phyloP scores from a whole-genome alignment of 2,113 vertebrate species.

The Mola mola region DNA sequence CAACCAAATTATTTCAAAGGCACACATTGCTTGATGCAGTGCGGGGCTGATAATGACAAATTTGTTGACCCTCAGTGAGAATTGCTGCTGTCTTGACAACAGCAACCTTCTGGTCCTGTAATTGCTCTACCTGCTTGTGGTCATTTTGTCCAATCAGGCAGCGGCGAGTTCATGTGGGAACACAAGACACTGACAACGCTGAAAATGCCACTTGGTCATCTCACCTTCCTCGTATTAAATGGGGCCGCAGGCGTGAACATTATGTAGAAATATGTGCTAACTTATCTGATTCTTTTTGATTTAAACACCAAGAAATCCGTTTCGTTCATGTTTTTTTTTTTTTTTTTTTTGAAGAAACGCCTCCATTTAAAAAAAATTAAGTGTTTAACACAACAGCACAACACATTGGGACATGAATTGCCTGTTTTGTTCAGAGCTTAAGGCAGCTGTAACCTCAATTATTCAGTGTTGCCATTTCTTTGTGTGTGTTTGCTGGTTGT shows the following conservation, averaged over 20 bases:
- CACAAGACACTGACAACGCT: no score
- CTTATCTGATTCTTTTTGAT: no score
- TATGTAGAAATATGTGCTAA: no score
- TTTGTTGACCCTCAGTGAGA: slow-evolving; percentile 48
- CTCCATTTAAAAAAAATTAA: not conserved
- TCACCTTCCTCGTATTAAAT: no score
- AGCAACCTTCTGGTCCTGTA: slow-evolving; percentile 32
- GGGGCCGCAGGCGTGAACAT: no score
- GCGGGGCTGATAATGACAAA: slow-evolving; percentile 32
- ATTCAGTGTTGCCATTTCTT: slow-evolving; percentile 11
- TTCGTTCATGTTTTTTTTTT: no score
- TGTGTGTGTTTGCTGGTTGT: not conserved
- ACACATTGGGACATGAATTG: not conserved
- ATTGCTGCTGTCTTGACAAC: slow-evolving; percentile 62
- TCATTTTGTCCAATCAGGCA: slow-evolving; percentile 23
- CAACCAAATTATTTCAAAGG: slow-evolving; percentile 53
- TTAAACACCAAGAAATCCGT: no score
- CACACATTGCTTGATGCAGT: slow-evolving; percentile 52
- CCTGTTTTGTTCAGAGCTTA: slow-evolving; percentile 10
- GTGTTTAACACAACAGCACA: not conserved
- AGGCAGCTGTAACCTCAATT: slow-evolving; percentile 20
- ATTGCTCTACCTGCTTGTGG: slow-evolving; percentile 43
- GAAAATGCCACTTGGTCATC: no score
- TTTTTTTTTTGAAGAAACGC: not conserved
- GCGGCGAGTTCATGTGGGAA: slow-evolving; percentile 27